phyloP scores from a whole-genome alignment of 2,888 invertebrate species.

The Oligia latruncula region DNA sequence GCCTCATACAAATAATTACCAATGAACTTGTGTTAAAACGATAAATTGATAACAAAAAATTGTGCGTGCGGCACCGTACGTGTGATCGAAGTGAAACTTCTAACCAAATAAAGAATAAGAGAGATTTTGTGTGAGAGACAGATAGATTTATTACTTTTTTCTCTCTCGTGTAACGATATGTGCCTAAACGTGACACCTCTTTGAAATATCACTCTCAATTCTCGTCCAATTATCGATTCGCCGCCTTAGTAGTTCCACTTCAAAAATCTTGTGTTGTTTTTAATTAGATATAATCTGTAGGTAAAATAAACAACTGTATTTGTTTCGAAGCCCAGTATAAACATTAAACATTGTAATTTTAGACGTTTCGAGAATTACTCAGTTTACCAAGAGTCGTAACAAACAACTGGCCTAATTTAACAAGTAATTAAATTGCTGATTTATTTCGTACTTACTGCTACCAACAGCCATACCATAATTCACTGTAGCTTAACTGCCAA shows the following conservation, averaged over 20 bases:
- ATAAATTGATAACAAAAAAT: background rate
- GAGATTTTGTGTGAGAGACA: background rate
- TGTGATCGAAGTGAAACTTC: background rate
- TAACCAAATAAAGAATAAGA: background rate
- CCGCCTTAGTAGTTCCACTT: background rate
- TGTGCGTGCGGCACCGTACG: background rate
- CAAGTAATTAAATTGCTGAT: conserved; percentile 42
- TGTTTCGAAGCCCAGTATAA: background rate
- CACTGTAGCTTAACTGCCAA: background rate
- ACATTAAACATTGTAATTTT: background rate
- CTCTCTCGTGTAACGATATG: background rate
- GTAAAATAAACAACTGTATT: background rate
- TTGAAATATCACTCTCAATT: background rate
- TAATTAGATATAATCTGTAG: background rate
- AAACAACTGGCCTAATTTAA: conserved; percentile 39
- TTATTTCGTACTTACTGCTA: conserved; percentile 22
- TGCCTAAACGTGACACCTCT: background rate
- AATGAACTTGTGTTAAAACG: background rate
- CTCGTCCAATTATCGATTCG: background rate
- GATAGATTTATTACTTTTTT: background rate
- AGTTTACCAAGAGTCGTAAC: conserved; percentile 24
- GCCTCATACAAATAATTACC: no score
- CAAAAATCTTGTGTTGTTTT: background rate
- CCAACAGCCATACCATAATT: background rate
- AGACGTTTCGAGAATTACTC: background rate